phyloP scores from a whole-genome alignment of 2,888 invertebrate genomes.

The Norana najaformis region DNA sequence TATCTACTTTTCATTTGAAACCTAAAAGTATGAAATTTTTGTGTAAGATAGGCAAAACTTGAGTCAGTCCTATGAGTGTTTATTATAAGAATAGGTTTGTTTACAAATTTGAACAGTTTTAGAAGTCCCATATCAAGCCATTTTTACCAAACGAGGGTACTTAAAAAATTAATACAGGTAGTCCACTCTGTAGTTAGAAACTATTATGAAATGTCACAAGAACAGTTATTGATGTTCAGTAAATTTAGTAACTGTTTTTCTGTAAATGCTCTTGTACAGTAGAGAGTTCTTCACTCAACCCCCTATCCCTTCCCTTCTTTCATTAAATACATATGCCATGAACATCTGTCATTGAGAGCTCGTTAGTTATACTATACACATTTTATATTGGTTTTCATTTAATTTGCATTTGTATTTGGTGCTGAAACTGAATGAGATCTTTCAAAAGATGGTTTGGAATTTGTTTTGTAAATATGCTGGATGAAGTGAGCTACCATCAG shows the following conservation, averaged over 20 bases:
- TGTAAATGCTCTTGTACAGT: neutral
- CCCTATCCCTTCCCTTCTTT: neutral
- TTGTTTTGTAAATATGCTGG: neutral
- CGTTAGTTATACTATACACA: neutral
- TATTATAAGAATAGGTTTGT: neutral
- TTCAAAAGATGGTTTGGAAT: neutral
- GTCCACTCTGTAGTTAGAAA: neutral
- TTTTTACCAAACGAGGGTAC: neutral
- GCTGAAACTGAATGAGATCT: constrained; percentile 1
- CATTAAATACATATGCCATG: neutral
- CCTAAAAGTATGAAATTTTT: neutral
- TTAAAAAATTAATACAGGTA: neutral
- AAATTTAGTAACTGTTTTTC: neutral
- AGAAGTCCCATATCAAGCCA: neutral
- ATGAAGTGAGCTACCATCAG: neutral
- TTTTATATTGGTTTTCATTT: neutral
- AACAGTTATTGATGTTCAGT: neutral
- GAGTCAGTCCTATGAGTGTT: neutral
- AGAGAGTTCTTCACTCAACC: neutral
- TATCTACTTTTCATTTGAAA: neutral
- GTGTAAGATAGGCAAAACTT: neutral
- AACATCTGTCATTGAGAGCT: neutral
- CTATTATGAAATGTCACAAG: neutral
- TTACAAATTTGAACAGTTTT: neutral
- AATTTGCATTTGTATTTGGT: neutral